Evolutionary conservation across 2,113 vertebrate species (phyloP).

Genomic region (Solea solea): DNA sequence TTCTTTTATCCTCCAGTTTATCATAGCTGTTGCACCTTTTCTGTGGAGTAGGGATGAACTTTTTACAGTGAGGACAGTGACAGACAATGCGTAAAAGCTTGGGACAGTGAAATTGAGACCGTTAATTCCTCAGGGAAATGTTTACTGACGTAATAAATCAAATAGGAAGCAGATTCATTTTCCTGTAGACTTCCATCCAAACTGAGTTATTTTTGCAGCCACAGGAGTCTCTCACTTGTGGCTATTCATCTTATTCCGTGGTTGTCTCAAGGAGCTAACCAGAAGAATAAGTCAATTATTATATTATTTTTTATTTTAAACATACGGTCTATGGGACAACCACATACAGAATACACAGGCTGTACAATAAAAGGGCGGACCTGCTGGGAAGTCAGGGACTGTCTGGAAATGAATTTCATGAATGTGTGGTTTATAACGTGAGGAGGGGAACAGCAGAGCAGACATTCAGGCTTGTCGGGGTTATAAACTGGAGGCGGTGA

Average conservation of each 20-base stretch:
- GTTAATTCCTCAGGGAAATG: no score
- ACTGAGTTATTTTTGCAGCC: no score
- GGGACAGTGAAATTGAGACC: conserved; percentile 3
- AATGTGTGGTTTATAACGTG: conserved; percentile 27
- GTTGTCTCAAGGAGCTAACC: no score
- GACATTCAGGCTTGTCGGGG: conserved; percentile 47
- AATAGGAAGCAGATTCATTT: no score
- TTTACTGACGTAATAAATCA: no score
- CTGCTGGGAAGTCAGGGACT: background rate
- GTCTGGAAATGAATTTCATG: conserved; percentile 29
- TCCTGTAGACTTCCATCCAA: no score
- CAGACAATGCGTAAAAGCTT: conserved; percentile 14
- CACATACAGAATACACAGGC: background rate
- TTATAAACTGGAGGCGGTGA: conserved; percentile 58
- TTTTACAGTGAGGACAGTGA: conserved; percentile 32
- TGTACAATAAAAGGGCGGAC: background rate
- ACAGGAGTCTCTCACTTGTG: no score
- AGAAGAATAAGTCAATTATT: no score
- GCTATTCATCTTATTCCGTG: no score
- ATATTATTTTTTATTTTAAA: no score
- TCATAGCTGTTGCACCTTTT: conserved; percentile 19
- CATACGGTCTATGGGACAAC: no score
- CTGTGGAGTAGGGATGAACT: conserved; percentile 27
- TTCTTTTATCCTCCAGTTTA: conserved; percentile 5
- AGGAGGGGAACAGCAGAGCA: conserved; percentile 32